Conservation (phyloP, 1,140 invertebrate species). For the Acromyrmex echinatior region DNA sequence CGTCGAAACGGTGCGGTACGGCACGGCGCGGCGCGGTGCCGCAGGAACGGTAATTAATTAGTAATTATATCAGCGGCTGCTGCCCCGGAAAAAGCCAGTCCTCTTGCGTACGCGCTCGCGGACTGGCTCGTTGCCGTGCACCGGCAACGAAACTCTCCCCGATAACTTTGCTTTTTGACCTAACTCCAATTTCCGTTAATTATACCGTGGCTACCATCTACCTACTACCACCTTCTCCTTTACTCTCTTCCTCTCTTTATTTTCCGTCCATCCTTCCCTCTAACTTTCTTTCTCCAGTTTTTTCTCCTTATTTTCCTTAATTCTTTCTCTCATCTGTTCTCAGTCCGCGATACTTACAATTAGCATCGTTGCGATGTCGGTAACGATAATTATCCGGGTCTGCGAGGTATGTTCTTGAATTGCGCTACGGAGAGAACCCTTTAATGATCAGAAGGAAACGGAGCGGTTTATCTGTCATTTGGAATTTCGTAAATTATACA, state of each 20-base stretch:
- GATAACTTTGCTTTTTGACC: constrained; percentile 75
- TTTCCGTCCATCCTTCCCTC: background rate
- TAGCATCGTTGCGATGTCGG: background rate
- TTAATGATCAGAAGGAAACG: background rate
- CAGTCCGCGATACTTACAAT: constrained; percentile 1
- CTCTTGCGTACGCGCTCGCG: constrained; percentile 19
- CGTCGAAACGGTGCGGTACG: constrained; percentile 42
- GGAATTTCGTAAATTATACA: background rate
- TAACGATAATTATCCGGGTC: background rate
- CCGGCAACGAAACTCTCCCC: constrained; percentile 53
- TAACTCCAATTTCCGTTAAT: constrained; percentile 75
- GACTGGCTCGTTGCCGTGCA: constrained; percentile 30
- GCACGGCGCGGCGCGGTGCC: background rate
- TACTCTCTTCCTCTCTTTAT: background rate
- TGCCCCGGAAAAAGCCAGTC: constrained; percentile 56
- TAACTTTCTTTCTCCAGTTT: background rate
- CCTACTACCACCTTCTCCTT: constrained; percentile 50
- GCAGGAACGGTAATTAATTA: constrained; percentile 71
- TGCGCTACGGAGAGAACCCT: background rate
- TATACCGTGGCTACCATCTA: constrained; percentile 57
- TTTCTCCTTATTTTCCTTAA: constrained; percentile 41
- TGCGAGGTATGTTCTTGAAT: background rate
- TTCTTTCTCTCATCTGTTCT: constrained; percentile 11
- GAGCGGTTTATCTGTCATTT: background rate
- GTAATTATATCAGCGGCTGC: constrained; percentile 69